Base-by-base conservation (phyloP, 2,797 vertebrate species). In the Benthosema pterotum region DNA sequence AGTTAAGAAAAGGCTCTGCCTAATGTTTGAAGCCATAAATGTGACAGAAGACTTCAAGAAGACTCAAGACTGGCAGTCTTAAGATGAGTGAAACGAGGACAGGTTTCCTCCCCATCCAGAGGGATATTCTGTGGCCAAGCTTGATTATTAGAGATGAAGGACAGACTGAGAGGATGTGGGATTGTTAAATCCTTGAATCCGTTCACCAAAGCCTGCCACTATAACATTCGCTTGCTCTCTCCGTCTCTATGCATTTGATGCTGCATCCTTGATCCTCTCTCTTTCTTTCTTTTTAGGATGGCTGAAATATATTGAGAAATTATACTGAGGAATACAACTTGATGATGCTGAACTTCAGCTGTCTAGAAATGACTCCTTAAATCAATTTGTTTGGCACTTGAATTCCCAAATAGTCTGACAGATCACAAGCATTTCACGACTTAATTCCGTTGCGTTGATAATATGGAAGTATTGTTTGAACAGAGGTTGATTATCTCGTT, bases 141-240 rank as follows among this genome's bases (percentile, higher is more conserved):
- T 91, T 91, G 90, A 90, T 91, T 92, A 91, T 92, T 88, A 86
- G 79, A 93, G 86, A 93, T 91, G 86, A 92, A 92, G 89, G 89
- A 85, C 85, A 83, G 77, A 69, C 88, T 84, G 86, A 91, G 87
- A 87, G 84, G 83, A 89, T 89, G 85, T 86, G 87, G 87, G 83
- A 88, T 91, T 91, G 88, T 89, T 90, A 87, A 91, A 89, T 88
- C 91, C 85, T 90, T 89, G 85, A 91, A 88, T 88, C 86, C 75
- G 84, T 84, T 89, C 84, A 86, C 82, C 82, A 90, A 87, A 87
- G 80, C 78, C 75, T 76, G 78, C 71, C 69, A 77, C 71, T 69
- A 77, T 84, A 86, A 84, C 84, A 86, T 84, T 86, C 75, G 86
- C 82, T 78, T 74, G 65, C 75, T 78, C 83, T 78, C 83, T 85